A percentile compares a stretch with the other conserved stretches of the same genome.
Evolutionary conservation across 2,113 vertebrate species (phyloP).

Genomic region (Astatoreochromis straeleni): DNA sequence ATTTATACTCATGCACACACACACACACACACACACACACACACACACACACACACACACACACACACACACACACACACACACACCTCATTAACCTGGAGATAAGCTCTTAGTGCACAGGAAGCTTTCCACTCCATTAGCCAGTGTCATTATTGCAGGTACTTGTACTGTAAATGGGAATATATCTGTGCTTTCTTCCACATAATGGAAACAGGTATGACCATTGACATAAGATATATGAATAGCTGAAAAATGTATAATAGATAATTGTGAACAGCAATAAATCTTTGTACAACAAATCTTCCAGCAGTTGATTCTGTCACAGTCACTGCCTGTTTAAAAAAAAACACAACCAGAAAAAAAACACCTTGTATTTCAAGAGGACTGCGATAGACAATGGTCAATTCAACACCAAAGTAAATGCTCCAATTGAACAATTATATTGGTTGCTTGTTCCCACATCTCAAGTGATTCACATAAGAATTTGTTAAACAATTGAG

Average conservation of each 20-base stretch:
- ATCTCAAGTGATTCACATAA: neutral
- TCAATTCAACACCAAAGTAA: neutral
- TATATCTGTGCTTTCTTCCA: neutral
- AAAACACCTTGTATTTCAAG: neutral
- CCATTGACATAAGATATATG: neutral
- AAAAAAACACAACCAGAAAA: neutral
- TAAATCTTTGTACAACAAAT: neutral
- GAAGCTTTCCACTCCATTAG: constrained; percentile 43
- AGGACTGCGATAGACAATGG: neutral
- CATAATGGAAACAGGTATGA: neutral
- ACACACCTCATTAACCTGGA: constrained; percentile 33
- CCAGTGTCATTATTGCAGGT: constrained; percentile 25
- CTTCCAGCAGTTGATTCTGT: neutral
- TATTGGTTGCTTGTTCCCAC: neutral
- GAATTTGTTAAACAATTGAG: neutral
- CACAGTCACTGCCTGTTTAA: neutral
- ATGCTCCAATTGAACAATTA: neutral
- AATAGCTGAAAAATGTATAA: neutral
- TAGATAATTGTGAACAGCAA: neutral
- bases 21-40: no score
- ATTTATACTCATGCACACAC: no score
- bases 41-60: no score
- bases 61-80: neutral
- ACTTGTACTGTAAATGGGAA: neutral
- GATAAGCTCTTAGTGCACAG: constrained; percentile 32